A percentile compares a stretch with the other conserved stretches of the same genome.
Evolutionary conservation across 2,113 vertebrate genomes (phyloP).

Genomic region (Theristicus caerulescens): DNA sequence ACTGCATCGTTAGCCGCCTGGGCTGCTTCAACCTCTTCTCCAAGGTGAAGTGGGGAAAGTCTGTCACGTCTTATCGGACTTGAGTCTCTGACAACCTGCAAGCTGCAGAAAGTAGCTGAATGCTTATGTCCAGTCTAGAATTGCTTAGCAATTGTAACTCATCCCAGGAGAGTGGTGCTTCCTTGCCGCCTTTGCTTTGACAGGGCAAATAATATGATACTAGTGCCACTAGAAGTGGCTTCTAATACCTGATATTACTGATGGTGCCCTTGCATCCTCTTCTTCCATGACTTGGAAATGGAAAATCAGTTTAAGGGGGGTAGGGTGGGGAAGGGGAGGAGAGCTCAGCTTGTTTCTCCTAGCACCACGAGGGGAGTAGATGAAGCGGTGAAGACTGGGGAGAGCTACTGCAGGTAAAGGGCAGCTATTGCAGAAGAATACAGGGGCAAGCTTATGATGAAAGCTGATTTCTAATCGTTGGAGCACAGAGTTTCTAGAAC

Average conservation of each 20-base stretch:
- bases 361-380: not conserved
- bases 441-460: not conserved
- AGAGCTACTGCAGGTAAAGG: not conserved
- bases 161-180: not conserved
- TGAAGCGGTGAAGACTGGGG: not conserved
- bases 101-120: not conserved
- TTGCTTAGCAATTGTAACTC: not conserved
- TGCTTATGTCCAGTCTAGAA: not conserved
- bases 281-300: not conserved
- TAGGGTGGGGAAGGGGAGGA: accelerated
- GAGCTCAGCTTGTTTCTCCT: not conserved
- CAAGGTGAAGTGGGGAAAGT: slow-evolving; percentile 82
- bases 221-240: not conserved
- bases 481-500: not conserved
- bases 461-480: not conserved
- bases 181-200: not conserved
- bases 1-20: slow-evolving; percentile 94
- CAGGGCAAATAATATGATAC: not conserved
- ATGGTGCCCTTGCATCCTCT: not conserved
- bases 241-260: not conserved
- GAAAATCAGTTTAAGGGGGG: not conserved
- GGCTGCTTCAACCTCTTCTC: slow-evolving; percentile 99
- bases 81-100: not conserved
- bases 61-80: not conserved
- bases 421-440: not conserved